These are phyloP conservation scores for Urocitellus parryii DNA, from an alignment of 2,113 vertebrate species.

Conservation along the genomic window DNA sequence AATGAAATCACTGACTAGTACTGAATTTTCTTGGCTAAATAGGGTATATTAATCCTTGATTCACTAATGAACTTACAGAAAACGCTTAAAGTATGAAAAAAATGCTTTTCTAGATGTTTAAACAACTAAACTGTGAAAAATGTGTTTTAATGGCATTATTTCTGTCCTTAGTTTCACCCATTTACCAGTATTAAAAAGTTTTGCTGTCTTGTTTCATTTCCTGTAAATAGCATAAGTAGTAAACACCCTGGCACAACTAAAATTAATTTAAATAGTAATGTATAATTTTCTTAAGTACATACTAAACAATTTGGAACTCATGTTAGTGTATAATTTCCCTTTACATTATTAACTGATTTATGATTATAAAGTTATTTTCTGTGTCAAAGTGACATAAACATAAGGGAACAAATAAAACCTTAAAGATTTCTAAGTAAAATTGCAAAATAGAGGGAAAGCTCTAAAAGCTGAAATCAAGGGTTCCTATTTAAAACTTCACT, in stretches of 20 bases:
- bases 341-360: slow-evolving; percentile 40
- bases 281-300: slow-evolving; percentile 11
- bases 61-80: slow-evolving; percentile 29
- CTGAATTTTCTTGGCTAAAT: neutral
- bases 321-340: neutral
- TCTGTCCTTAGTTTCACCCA: slow-evolving; percentile 50
- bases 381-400: neutral
- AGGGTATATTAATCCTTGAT: neutral
- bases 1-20: slow-evolving; percentile 26
- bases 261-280: slow-evolving; percentile 41
- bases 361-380: slow-evolving; percentile 46
- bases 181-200: slow-evolving; percentile 21
- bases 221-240: slow-evolving; percentile 50
- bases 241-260: slow-evolving; percentile 51
- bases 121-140: slow-evolving; percentile 60
- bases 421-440: slow-evolving; percentile 37
- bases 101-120: slow-evolving; percentile 17
- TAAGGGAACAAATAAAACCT: slow-evolving; percentile 27
- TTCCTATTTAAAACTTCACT: slow-evolving; percentile 37
- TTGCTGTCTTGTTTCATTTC: slow-evolving; percentile 66
- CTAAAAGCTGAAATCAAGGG: slow-evolving; percentile 48
- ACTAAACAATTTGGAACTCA: slow-evolving; percentile 30
- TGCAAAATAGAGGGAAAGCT: neutral
- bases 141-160: slow-evolving; percentile 25
- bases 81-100: slow-evolving; percentile 31